A percentile compares a stretch with the other conserved stretches of the same genome.
phyloP scores from a whole-genome alignment of 2,113 vertebrate species.

The Carassius carassius region DNA sequence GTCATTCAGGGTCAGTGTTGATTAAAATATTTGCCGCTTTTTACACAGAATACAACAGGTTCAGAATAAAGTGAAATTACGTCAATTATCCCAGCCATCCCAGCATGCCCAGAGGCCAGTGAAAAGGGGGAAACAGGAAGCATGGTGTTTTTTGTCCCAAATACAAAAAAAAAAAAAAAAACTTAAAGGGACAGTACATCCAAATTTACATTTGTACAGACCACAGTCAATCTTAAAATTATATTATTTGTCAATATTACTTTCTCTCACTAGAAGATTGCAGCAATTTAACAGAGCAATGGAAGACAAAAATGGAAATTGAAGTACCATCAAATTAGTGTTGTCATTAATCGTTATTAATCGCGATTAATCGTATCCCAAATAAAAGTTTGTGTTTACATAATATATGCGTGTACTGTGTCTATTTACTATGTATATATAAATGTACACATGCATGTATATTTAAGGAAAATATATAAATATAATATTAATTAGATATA shows the following conservation, averaged over 20 bases:
- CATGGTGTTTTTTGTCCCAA: neutral
- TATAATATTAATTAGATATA: too few species aligned
- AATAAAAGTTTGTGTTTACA: too few species aligned
- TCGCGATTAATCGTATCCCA: too few species aligned
- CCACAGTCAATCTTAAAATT: neutral
- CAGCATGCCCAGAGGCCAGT: slow-evolving; percentile 8
- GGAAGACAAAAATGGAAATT: neutral
- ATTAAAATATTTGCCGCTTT: slow-evolving; percentile 46
- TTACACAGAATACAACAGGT: slow-evolving; percentile 34
- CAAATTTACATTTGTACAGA: neutral
- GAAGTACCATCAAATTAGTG: neutral
- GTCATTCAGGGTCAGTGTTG: slow-evolving; percentile 44
- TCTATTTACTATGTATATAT: too few species aligned
- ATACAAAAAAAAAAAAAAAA: neutral
- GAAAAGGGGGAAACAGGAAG: slow-evolving; percentile 11
- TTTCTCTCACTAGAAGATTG: neutral
- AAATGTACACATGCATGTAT: too few species aligned
- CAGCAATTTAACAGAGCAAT: neutral
- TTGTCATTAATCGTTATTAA: too few species aligned
- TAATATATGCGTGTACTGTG: too few species aligned
- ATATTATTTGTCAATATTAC: too few species aligned
- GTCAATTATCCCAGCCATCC: slow-evolving; percentile 38
- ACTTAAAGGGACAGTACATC: neutral
- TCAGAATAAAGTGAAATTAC: slow-evolving; percentile 51
- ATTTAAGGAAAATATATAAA: too few species aligned